Percentiles rank a stretch among this genome's conserved stretches.
These are phyloP conservation scores for Lucifuga dentata DNA, from an alignment of 2,113 vertebrate genomes.

Conservation along the genomic window DNA sequence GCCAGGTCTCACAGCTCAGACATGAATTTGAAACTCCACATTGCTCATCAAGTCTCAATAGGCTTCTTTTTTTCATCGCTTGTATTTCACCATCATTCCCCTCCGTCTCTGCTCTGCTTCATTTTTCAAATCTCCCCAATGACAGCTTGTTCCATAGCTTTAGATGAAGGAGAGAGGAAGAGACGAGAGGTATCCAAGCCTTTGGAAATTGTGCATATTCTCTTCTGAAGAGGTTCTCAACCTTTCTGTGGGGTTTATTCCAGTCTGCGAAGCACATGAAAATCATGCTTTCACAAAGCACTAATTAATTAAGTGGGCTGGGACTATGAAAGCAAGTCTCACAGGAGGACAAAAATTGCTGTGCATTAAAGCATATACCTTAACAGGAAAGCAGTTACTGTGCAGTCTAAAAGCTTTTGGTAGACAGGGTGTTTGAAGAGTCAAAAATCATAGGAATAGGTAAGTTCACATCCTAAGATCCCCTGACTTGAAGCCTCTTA, in stretches of 20 bases:
- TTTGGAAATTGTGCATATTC: conserved; percentile 52
- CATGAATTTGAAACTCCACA: conserved; percentile 56
- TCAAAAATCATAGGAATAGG: conserved; percentile 1
- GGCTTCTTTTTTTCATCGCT: conserved; percentile 26
- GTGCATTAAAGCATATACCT: conserved; percentile 25
- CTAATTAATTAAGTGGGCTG: conserved; percentile 3
- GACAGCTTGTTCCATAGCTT: conserved; percentile 43
- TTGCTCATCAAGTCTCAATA: conserved; percentile 38
- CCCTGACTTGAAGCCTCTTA: background rate
- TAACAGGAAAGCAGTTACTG: conserved; percentile 11
- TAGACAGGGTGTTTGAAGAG: conserved; percentile 33
- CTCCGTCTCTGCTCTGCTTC: conserved; percentile 32
- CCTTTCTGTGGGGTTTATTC: conserved; percentile 36
- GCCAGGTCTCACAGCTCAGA: conserved; percentile 42
- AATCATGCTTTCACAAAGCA: conserved; percentile 26
- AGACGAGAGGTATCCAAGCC: conserved; percentile 44
- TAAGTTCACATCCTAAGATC: background rate
- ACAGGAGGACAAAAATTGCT: conserved; percentile 15
- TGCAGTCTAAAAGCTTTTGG: conserved; percentile 30
- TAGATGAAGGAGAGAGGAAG: conserved; percentile 44
- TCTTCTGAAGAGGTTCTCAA: conserved; percentile 20
- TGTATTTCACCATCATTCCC: conserved; percentile 31
- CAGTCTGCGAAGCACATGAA: conserved; percentile 26
- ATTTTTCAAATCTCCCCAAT: conserved; percentile 55
- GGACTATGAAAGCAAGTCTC: conserved; percentile 27